Evolutionary conservation across 37 sponge, comb jelly and placozoan genomes (phyloP).

Genomic region (Cliona cf. orientalis): DNA sequence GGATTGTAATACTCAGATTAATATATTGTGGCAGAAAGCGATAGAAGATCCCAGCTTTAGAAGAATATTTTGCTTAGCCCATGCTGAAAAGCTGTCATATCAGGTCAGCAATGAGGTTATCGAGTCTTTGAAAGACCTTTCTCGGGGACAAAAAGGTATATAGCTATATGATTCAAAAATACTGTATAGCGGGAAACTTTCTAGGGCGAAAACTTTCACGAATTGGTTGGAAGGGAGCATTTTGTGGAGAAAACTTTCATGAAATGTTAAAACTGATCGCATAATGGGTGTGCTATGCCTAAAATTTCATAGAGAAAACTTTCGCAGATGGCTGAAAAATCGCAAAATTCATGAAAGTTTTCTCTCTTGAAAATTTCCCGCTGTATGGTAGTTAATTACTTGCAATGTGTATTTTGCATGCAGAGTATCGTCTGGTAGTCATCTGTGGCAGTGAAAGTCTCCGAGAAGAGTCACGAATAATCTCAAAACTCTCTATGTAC

Average conservation of each 20-base stretch:
- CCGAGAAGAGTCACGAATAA: conserved; percentile 59
- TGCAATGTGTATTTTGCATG: neutral
- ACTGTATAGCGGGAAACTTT: too few relatives aligned
- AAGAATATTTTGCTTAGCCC: conserved; percentile 68
- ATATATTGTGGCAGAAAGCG: conserved; percentile 72
- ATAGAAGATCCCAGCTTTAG: conserved; percentile 53
- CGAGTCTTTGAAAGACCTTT: conserved; percentile 18
- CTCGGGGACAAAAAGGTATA: conserved; percentile 43
- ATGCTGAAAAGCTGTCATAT: conserved; percentile 76
- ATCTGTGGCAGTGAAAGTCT: conserved; percentile 71
- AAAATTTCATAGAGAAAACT: too few relatives aligned
- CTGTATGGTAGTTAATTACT: too few relatives aligned
- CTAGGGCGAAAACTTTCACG: too few relatives aligned
- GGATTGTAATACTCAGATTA: conserved; percentile 44
- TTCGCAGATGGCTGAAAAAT: too few relatives aligned
- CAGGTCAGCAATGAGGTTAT: conserved; percentile 59
- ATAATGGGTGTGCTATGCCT: too few relatives aligned
- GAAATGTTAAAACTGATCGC: too few relatives aligned
- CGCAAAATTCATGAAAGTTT: too few relatives aligned
- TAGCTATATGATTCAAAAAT: too few relatives aligned
- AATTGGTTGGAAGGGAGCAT: too few relatives aligned
- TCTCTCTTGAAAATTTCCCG: too few relatives aligned
- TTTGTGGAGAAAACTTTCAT: too few relatives aligned
- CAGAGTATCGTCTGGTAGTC: conserved; percentile 65
- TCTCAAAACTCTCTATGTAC: conserved; percentile 43